A percentile compares a stretch with the other conserved stretches of the same genome.
phyloP scores from a whole-genome alignment of 2,797 vertebrate species.

The Furcifer pardalis region DNA sequence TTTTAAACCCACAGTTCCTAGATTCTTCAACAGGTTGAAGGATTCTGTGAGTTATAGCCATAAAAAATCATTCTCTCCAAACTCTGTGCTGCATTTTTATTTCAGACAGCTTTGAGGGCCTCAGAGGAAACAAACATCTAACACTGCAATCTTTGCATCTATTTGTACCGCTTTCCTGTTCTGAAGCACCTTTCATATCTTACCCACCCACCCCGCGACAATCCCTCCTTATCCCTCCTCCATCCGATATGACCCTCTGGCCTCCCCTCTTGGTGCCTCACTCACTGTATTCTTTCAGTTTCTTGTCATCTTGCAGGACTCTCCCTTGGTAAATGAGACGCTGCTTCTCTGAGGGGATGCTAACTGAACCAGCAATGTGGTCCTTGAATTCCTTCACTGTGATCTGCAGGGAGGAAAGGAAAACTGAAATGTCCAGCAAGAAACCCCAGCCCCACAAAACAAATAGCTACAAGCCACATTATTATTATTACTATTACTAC shows the following conservation, averaged over 20 bases:
- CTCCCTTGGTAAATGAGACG: slow-evolving; percentile 93
- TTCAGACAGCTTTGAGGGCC: too few species aligned
- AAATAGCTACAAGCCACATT: too few species aligned
- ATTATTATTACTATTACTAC: too few species aligned
- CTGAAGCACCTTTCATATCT: background rate
- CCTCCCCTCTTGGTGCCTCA: background rate
- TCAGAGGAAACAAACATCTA: too few species aligned
- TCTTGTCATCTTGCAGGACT: slow-evolving; percentile 92
- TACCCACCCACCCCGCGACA: too few species aligned
- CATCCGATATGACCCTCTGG: background rate
- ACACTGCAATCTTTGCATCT: too few species aligned
- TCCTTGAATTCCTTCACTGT: slow-evolving; percentile 94
- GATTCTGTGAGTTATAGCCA: too few species aligned
- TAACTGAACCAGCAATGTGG: slow-evolving; percentile 88
- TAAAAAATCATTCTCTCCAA: background rate
- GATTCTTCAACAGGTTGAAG: too few species aligned
- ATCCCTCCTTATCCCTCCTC: too few species aligned
- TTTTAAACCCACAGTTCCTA: too few species aligned
- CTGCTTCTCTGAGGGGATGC: slow-evolving; percentile 91
- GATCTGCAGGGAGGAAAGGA: slow-evolving; percentile 72
- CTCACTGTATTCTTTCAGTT: slow-evolving; percentile 91
- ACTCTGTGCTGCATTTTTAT: background rate
- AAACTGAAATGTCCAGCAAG: background rate
- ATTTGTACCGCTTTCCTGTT: background rate
- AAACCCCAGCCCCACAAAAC: background rate